A percentile compares a stretch with the other conserved stretches of the same genome.
These are phyloP conservation scores for Lontra canadensis DNA, from an alignment of 2,113 vertebrate species.

Conservation along the genomic window DNA sequence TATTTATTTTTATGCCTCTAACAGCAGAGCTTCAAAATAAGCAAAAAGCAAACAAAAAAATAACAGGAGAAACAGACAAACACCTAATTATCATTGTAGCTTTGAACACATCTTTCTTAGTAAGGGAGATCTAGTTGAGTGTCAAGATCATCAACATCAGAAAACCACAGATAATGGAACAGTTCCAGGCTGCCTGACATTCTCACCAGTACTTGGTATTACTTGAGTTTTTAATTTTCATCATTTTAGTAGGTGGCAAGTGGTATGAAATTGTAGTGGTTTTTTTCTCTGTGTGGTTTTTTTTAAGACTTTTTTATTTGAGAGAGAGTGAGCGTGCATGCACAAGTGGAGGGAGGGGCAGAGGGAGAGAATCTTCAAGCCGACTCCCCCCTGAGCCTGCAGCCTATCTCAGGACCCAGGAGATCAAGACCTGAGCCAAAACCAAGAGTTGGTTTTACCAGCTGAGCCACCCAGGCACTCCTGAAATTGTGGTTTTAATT, in stretches of 20 bases:
- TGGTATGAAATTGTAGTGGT: neutral
- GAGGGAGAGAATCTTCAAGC: neutral
- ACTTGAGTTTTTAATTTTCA: neutral
- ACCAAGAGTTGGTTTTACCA: neutral
- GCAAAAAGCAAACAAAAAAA: conserved; percentile 2
- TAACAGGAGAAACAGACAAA: neutral
- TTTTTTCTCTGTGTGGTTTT: neutral
- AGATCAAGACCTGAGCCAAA: neutral
- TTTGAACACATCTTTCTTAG: neutral
- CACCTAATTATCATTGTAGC: neutral
- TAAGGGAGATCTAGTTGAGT: neutral
- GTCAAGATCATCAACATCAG: neutral
- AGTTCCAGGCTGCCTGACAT: neutral
- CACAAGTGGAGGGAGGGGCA: neutral
- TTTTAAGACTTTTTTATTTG: neutral
- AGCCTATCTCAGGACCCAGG: neutral
- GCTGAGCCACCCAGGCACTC: neutral
- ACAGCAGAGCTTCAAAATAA: neutral
- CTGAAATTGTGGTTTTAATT: neutral
- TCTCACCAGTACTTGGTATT: neutral
- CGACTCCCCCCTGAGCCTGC: neutral
- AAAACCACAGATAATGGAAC: neutral
- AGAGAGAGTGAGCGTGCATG: neutral
- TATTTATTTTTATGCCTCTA: neutral
- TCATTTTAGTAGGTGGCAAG: neutral